Evolutionary conservation across 2,888 invertebrate genomes (phyloP).

Genomic region (Schizotus pectinicornis): DNA sequence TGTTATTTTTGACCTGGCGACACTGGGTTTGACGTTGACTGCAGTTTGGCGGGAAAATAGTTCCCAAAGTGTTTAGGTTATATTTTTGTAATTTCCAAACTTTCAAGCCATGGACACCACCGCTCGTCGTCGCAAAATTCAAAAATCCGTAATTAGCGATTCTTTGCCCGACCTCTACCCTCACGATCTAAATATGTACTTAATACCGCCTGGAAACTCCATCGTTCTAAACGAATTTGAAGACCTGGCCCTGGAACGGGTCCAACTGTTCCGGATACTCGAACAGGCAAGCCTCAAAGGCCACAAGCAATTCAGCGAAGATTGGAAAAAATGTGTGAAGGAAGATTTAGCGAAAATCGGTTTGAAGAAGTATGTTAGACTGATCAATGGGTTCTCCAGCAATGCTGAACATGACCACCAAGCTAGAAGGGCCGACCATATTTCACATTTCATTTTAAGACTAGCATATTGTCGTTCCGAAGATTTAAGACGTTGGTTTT

Average conservation of each 20-base stretch:
- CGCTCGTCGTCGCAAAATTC: constrained; percentile 43
- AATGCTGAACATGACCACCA: constrained; percentile 68
- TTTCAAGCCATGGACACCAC: constrained; percentile 42
- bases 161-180: constrained; percentile 67
- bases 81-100: neutral
- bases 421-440: constrained; percentile 78
- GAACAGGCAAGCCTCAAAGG: constrained; percentile 75
- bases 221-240: constrained; percentile 86
- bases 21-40: too few relatives aligned
- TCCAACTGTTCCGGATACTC: constrained; percentile 78
- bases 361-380: constrained; percentile 67
- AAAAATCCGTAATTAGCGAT: constrained; percentile 44
- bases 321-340: constrained; percentile 70
- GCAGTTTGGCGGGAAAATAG: constrained; percentile 1
- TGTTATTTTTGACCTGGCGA: too few relatives aligned
- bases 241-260: constrained; percentile 81
- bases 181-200: constrained; percentile 81
- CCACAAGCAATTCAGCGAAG: constrained; percentile 67
- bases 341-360: constrained; percentile 72
- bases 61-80: neutral
- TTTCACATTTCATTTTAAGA: constrained; percentile 92
- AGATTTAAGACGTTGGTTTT: constrained; percentile 87
- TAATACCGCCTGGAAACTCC: constrained; percentile 73
- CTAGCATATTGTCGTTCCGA: constrained; percentile 89
- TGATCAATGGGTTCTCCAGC: constrained; percentile 63